These are phyloP conservation scores for Trileptium ribeirensis DNA, from an alignment of 2,888 invertebrate genomes.

Conservation along the genomic window DNA sequence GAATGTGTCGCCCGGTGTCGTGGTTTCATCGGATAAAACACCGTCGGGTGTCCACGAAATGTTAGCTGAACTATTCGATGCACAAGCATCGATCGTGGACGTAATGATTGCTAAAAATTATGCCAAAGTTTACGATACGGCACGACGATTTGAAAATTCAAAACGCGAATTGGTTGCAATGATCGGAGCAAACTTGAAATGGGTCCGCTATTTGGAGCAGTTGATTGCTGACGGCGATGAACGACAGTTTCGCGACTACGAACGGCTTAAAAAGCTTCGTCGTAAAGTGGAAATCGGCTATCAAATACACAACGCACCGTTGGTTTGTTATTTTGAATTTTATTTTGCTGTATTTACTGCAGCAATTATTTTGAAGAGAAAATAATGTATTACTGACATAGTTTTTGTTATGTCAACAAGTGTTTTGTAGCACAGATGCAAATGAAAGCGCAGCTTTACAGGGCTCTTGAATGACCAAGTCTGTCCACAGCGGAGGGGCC, in stretches of 20 bases:
- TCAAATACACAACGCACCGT: constrained; percentile 28
- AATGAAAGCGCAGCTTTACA: no score
- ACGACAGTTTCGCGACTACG: not conserved
- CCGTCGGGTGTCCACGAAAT: not conserved
- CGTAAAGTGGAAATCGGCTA: constrained; percentile 21
- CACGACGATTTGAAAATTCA: constrained; percentile 5
- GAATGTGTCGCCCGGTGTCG: not conserved
- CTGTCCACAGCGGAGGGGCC: no score
- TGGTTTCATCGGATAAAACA: not conserved
- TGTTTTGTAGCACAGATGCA: no score
- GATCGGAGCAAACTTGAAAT: constrained; percentile 14
- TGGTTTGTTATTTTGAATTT: not conserved
- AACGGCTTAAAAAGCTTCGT: not conserved
- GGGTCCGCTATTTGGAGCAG: constrained; percentile 13
- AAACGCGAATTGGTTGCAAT: constrained; percentile 22
- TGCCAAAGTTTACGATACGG: not conserved
- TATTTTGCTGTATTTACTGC: no score
- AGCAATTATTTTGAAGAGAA: not conserved
- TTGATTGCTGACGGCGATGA: constrained; percentile 1
- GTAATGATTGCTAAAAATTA: constrained; percentile 12
- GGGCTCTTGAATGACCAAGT: no score
- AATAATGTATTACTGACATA: not conserved
- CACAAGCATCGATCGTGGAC: not conserved
- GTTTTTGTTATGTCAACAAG: not conserved
- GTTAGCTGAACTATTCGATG: not conserved